phyloP scores from a whole-genome alignment of 2,888 invertebrate genomes.

The Sicus ferrugineus region DNA sequence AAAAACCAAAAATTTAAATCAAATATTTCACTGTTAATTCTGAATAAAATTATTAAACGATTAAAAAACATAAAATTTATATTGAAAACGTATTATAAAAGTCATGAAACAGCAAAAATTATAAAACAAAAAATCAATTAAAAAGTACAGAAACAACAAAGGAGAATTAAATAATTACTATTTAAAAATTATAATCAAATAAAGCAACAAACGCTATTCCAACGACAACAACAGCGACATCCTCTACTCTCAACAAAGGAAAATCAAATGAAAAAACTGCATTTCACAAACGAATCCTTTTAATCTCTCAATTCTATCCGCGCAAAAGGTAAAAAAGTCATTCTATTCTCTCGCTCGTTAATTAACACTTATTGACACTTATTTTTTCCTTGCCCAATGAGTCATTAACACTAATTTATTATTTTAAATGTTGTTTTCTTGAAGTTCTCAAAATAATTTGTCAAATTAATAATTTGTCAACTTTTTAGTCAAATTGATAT shows the following conservation, averaged over 20 bases:
- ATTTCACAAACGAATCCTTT: slow-evolving; percentile 10
- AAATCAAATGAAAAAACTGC: not conserved
- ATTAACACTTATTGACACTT: slow-evolving; percentile 3
- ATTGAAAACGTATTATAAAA: not conserved
- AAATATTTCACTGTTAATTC: not conserved
- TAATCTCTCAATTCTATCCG: not conserved
- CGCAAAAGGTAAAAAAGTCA: not conserved
- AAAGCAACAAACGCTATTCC: not conserved
- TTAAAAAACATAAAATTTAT: not conserved
- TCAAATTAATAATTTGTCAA: too few species aligned
- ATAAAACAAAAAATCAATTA: slow-evolving; percentile 2
- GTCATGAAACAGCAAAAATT: not conserved
- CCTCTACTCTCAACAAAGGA: not conserved
- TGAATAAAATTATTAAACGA: not conserved
- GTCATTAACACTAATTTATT: slow-evolving; percentile 4
- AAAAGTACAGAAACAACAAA: not conserved
- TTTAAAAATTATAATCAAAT: not conserved
- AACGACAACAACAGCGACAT: not conserved
- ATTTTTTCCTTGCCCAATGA: too few species aligned
- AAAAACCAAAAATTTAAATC: not conserved
- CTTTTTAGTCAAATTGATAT: too few species aligned
- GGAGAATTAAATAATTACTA: not conserved
- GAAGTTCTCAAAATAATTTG: too few species aligned
- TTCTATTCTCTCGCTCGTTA: not conserved
- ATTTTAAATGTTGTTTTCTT: not conserved